Evolutionary conservation across 2,113 vertebrate genomes (phyloP), one percentile per base, ranked within the genome.

Genomic region (Lophius piscatorius): DNA sequence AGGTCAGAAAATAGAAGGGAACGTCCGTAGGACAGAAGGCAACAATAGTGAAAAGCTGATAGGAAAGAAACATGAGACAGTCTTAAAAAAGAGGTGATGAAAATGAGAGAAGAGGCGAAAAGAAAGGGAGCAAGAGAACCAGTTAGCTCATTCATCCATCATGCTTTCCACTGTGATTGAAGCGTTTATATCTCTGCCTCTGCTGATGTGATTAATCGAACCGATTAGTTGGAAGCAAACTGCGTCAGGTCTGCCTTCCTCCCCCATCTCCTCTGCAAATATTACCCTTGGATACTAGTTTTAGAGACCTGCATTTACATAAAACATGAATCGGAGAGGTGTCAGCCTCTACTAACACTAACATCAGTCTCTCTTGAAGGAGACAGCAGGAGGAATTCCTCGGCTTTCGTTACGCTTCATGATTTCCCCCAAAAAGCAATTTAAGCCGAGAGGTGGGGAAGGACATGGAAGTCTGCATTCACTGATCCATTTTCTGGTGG

Each of bases 131-230:
- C 47, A 65, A 1, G 58, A 71, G 34, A 41, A 56, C 63, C 82
- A 76, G 80, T 81, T 9, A 35, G 67, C 72, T 59, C 60, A n/a
- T 49, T 68, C 78, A 88, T 87, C 81, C 73, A 77, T 87, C 85
- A 87, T 36, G 31, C 52, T 50, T 61, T 62, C 68, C 35, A 49
- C 57, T 71, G 51, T 58, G 83, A 89, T 44, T 81, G 78, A 87
- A 82, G 78, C 47, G 2, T 72, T 83, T 62, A 67, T 76, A 76
- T 67, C 73, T 55, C 56, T 29, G 47, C 69, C 44, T 44, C 48
- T 17, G 71, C 70, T 50, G 54, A 45, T 55, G 64, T 85, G 87
- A 91, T 85, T 80, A 87, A 90, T 87, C 45, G 69, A 64, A 38
- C 52, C 78, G 85, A 88, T 87, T 74, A 85, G 50, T 61, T 63